Evolutionary conservation across 92 coral and sea anemone species (phyloP).

Genomic region (Siderastrea radians): DNA sequence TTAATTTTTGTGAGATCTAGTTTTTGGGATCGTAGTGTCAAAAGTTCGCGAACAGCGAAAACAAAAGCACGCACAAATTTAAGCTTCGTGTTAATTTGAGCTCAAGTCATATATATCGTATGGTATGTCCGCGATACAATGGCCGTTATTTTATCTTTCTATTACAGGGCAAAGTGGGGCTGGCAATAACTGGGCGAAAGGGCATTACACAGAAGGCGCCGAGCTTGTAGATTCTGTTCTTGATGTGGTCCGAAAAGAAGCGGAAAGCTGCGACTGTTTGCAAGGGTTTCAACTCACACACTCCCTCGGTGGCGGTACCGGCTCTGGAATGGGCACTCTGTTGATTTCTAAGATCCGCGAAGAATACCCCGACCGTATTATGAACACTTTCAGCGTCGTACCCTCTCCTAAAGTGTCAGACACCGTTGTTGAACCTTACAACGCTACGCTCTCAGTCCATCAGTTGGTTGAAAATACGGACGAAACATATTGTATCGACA

Average conservation of each 20-base stretch:
- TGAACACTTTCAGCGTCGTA: constrained; percentile 96
- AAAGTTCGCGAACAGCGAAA: too few species aligned
- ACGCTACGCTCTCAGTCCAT: constrained; percentile 94
- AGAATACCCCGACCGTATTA: constrained; percentile 96
- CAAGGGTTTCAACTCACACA: constrained; percentile 99
- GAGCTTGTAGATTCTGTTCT: constrained; percentile 96
- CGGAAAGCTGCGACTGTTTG: constrained; percentile 96
- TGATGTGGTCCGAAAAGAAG: constrained; percentile 96
- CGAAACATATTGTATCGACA: constrained; percentile 93
- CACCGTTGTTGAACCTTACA: constrained; percentile 95
- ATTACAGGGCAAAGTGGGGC: constrained; percentile 96
- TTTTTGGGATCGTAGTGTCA: too few species aligned
- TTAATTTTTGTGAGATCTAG: too few species aligned
- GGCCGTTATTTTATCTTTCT: too few species aligned
- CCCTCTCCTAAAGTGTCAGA: constrained; percentile 96
- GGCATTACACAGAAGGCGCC: constrained; percentile 98
- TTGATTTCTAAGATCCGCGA: constrained; percentile 97
- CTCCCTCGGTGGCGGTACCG: constrained; percentile 98
- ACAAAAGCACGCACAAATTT: too few species aligned
- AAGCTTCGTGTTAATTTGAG: too few species aligned
- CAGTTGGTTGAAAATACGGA: constrained; percentile 94
- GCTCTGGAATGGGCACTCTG: constrained; percentile 95
- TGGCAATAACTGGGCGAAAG: constrained; percentile 98
- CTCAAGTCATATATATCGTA: too few species aligned
- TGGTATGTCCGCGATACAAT: too few species aligned